Evolutionary conservation across 2,888 invertebrate genomes (phyloP), one percentile per base, ranked within the genome.

Genomic region (Congeria kusceri): DNA sequence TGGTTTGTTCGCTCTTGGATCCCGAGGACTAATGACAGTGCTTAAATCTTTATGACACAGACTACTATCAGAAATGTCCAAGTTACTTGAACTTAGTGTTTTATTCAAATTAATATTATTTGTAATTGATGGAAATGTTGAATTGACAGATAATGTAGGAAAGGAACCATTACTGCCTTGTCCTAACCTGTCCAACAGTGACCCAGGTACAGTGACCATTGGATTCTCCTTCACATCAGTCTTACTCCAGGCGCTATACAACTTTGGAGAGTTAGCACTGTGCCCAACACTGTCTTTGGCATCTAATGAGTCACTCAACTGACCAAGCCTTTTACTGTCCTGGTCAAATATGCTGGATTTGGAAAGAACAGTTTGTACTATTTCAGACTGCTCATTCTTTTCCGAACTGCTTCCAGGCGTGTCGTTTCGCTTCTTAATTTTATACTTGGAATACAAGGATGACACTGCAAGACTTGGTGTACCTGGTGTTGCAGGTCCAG

Each of bases 301-400:
- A 94, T 98, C 95, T 94, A 97, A 96, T 94, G 97, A 96, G 93
- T 98, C 96, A 92, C 96, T 95, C 74, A 97, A 96, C 90, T 92
- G 91, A 93, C 98, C 98, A 75, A 99, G 95, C 46, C 99, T 95
- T 94, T 98, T 98, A 53, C 97, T 96, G 93, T 99, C 99, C 93
- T 98, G 98, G 93, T 99, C 99, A 94, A 99, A 98, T 68, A 99
- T 93, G 75, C 98, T 98, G 83, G 97, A 96, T 93, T 97, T 97
- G 5, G 98, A 97, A 90, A 98, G 95, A 88, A 99, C 95, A 28
- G 97, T 97, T 91, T 97, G 97, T 49, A 98, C 97, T 89, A 98
- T 98, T 89, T 98, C 98, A 28, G 98, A 98, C 0, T 98, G 98
- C 92, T 98, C 97, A 76, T 97, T 95, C 91, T 96, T 87, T 11